Evolutionary conservation across 1,140 invertebrate species (phyloP), one percentile per base, ranked within the genome.

Genomic region (Papilio machaon): DNA sequence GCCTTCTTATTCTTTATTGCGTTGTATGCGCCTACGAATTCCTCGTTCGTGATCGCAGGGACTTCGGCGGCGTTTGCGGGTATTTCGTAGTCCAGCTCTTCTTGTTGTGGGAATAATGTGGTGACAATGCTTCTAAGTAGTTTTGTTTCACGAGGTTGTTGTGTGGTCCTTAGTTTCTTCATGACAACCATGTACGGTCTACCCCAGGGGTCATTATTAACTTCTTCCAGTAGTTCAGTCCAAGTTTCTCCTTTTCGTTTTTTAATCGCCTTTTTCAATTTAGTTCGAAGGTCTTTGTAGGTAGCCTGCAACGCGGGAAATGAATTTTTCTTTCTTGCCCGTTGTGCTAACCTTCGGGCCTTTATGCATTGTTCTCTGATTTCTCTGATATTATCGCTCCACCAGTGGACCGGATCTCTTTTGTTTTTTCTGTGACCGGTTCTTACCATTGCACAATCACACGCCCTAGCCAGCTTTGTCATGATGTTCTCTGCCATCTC

Each of bases 341-440:
- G 58, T 60, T 60, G 58, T 9, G 58, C 58, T 60, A 10, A 9
- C 35, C 70, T 74, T 46, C 73, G 73, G 38, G 43, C 73, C 43
- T 74, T 74, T n/a, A 73, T 73, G 67, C 67, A 73, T 73, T 73
- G 67, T 8, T 73, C 70, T 43, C 70, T 13, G 70, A 73, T 73
- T 43, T 73, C 70, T 73, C 35, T 73, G 35, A 73, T 73, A 43
- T 73, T 35, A 4, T 73, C 70, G 35, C 35, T 73, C 70, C 70
- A 73, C 70, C 70, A 73, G 70, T 73, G n/a, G 70, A 73, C 70
- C 8, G 70, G 35, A n/a, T 43, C 70, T 46, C 70, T 73, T 46
- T 30, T 43, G 4, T n/a, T 23, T 15, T 43, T 73, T 15, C 70
- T n/a, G 35, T 73, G 15, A 4, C 70, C 35, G 5, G 19, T 73